These are phyloP conservation scores for Sebastes iracundus DNA, from an alignment of 2,797 vertebrate genomes.

Conservation along the genomic window DNA sequence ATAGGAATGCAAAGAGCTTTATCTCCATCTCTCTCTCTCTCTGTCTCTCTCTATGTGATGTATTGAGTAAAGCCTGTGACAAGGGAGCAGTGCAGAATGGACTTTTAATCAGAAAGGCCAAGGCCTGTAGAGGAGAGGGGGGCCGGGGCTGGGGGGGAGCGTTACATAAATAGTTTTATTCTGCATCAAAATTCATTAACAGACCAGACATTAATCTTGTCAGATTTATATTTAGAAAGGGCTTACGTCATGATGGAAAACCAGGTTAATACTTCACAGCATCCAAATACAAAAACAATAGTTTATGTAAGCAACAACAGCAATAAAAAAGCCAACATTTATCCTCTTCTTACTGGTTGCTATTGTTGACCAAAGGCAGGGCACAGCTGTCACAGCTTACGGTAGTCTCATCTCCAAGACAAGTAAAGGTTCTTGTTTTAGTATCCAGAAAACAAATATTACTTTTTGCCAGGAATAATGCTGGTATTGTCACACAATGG, in stretches of 20 bases:
- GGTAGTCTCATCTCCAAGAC: not conserved
- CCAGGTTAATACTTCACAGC: slow-evolving; percentile 50
- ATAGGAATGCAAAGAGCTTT: slow-evolving; percentile 29
- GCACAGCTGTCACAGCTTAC: not conserved
- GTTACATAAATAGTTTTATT: slow-evolving; percentile 75
- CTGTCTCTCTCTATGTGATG: slow-evolving; percentile 21
- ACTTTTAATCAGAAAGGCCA: slow-evolving; percentile 68
- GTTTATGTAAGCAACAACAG: slow-evolving; percentile 40
- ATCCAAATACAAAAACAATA: slow-evolving; percentile 14
- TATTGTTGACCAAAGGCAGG: not conserved
- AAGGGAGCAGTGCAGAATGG: slow-evolving; percentile 34
- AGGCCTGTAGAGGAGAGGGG: slow-evolving; percentile 21
- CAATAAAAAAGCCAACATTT: not conserved
- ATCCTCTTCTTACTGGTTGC: not conserved
- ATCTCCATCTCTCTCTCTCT: slow-evolving; percentile 11
- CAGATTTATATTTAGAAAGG: slow-evolving; percentile 70
- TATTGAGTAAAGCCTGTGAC: slow-evolving; percentile 54
- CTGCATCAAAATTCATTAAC: slow-evolving; percentile 64
- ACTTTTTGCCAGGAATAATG: not conserved
- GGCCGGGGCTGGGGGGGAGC: not conserved
- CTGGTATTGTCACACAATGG: not conserved
- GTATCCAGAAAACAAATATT: not conserved
- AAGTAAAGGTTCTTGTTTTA: not conserved
- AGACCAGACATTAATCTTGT: slow-evolving; percentile 61
- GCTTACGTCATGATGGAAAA: slow-evolving; percentile 62